phyloP scores from a whole-genome alignment of 2,113 vertebrate species.

The Aptenodytes patagonicus region DNA sequence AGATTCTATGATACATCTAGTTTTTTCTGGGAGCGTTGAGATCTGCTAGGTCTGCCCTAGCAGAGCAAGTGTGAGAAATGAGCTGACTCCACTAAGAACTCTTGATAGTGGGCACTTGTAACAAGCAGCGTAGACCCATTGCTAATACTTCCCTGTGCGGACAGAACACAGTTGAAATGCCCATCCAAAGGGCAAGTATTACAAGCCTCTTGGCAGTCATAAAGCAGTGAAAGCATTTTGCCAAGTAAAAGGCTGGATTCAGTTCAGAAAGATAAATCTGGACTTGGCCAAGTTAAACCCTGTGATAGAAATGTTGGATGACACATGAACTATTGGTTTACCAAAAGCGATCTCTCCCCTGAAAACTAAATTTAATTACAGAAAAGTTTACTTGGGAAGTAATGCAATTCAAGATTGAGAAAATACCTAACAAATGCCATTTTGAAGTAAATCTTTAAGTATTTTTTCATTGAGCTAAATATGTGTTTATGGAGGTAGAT shows the following conservation, averaged over 20 bases:
- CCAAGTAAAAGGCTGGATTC: neutral
- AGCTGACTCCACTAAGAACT: neutral
- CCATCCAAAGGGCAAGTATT: neutral
- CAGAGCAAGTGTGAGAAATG: neutral
- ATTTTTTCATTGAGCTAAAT: neutral
- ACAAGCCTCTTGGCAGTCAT: neutral
- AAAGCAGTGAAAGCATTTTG: neutral
- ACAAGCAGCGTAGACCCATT: neutral
- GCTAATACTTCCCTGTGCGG: neutral
- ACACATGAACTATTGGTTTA: neutral
- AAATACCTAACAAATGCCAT: neutral
- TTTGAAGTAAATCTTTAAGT: neutral
- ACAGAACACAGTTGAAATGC: neutral
- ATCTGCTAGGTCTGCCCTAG: neutral
- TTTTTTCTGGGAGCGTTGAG: neutral
- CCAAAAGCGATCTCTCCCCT: neutral
- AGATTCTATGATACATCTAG: too few relatives aligned
- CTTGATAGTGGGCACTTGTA: neutral
- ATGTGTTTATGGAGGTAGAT: neutral
- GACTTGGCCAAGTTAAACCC: constrained; percentile 6
- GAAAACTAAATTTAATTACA: constrained; percentile 3
- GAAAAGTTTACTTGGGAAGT: neutral
- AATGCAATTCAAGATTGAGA: neutral
- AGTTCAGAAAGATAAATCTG: neutral
- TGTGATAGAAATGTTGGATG: neutral